Evolutionary conservation across 2,113 vertebrate genomes (phyloP), one percentile per base, ranked within the genome.

Genomic region (Pluvialis apricaria): DNA sequence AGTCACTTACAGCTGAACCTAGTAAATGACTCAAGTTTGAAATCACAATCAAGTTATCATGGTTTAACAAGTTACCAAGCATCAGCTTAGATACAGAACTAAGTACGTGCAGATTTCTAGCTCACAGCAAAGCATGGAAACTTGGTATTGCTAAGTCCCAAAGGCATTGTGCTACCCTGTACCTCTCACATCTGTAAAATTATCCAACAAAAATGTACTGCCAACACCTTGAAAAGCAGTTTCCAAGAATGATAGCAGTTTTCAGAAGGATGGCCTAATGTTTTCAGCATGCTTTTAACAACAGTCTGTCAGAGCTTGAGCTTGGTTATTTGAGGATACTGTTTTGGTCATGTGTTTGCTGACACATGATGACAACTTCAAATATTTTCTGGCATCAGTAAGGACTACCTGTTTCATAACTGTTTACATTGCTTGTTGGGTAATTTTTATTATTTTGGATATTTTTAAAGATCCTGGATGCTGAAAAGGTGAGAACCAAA

Each of bases 91-190:
- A 66, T 11, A 42, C 32, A 72, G 71, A 80, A 79, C 10, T 0
- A 3, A 85, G 47, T 2, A 26, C 32, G 3, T 0, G 14, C 0
- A 1, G 52, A 71, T 80, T 83, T 55, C 69, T 16, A 61, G 32
- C 47, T 51, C 6, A 0, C n/a, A 64, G 55, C 14, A 45, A 58
- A 31, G 3, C 58, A 42, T 0, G 2, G 47, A 24, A 70, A 42
- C 15, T 18, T 6, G 49, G 66, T 34, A 69, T 34, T 57, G 47
- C 62, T 26, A 3, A 69, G 72, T 28, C 62, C 49, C 60, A 25
- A 51, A 34, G 52, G 55, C 36, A 36, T n/a, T 25, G 31, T 45
- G 36, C 65, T 26, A 20, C n/a, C 32, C 42, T 32, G 11, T 55
- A 61, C 13, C 40, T 58, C 73, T 60, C 58, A 18, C 15, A 73